Percentiles rank a stretch among this genome's conserved stretches.
Evolutionary conservation across 2,797 vertebrate genomes (phyloP).

Genomic region (Platyrinchus mystaceus): DNA sequence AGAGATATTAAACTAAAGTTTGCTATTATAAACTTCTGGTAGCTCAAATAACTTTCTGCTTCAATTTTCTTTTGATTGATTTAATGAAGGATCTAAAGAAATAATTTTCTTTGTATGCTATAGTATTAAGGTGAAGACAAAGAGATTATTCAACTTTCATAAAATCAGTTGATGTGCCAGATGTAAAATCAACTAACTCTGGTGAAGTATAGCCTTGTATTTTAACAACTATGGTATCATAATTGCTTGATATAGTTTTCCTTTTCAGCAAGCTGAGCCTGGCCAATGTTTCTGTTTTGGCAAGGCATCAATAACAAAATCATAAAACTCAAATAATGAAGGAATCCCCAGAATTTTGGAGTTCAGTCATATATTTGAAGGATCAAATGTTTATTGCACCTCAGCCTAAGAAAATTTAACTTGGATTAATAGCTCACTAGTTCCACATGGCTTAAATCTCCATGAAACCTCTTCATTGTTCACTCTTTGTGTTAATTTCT

Average conservation of each 20-base stretch:
- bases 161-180: conserved; percentile 62
- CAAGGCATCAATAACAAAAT: neutral
- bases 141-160: conserved; percentile 67
- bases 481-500: neutral
- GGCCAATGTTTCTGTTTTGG: neutral
- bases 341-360: neutral
- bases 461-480: neutral
- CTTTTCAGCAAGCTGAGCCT: conserved; percentile 11
- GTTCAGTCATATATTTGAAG: neutral
- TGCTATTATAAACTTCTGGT: neutral
- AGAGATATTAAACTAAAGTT: neutral
- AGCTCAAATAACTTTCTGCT: neutral
- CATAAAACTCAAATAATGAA: neutral
- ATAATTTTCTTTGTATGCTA: conserved; percentile 13
- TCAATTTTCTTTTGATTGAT: conserved; percentile 15
- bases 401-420: neutral
- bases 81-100: conserved; percentile 51
- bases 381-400: neutral
- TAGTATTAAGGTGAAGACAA: conserved; percentile 60
- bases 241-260: conserved; percentile 35
- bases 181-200: conserved; percentile 73
- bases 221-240: conserved; percentile 52
- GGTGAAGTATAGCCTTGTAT: conserved; percentile 58
- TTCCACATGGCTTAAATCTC: neutral
- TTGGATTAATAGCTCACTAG: neutral